Evolutionary conservation across 2,888 invertebrate genomes (phyloP), one percentile per base, ranked within the genome.

Genomic region (Euzetes globulus): DNA sequence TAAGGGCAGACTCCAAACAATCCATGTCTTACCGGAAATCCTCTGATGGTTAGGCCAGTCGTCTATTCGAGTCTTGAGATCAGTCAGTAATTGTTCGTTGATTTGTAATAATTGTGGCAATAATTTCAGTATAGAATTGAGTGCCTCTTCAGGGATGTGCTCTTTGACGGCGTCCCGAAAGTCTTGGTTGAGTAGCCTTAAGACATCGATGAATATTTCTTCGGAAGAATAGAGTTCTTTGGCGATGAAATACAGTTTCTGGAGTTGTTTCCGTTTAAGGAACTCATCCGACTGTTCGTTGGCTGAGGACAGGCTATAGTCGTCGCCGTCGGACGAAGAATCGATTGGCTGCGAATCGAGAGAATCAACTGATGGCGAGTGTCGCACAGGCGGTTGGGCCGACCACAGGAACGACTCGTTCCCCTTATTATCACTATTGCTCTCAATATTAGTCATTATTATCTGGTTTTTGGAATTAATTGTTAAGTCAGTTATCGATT

Each of bases 1-100:
- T 87, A 87, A 22, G 86, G 86, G 17, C 87, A 87, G 79, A 85
- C 86, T 79, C 83, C 84, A 5, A 86, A 85, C 79, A 87, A 85
- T 25, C 87, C 84, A 80, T 87, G 86, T 1, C 86, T 84, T 79
- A 71, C 29, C 41, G 1, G 71, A 74, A 33, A 76, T 70, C 15
- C 37, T 17, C 7, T 65, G 68, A 15, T 73, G 33, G 25, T 71
- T 79, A 52, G 79, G 82, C 86, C 87, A 87, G 76, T 84, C 81
- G 45, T 81, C 79, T 11, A 73, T 58, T 68, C 87, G 82, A 15
- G 81, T 80, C 76, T 84, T 83, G 72, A 87, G 80, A 79, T 87
- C 86, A 77, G 80, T 80, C 19, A 86, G 81, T 17, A 87, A 81
- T 75, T 84, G 85, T 80, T 85, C 84, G 80, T 86, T 87, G 65